Evolutionary conservation across 1,140 invertebrate species (phyloP).

Genomic region (Adelges cooleyi): DNA sequence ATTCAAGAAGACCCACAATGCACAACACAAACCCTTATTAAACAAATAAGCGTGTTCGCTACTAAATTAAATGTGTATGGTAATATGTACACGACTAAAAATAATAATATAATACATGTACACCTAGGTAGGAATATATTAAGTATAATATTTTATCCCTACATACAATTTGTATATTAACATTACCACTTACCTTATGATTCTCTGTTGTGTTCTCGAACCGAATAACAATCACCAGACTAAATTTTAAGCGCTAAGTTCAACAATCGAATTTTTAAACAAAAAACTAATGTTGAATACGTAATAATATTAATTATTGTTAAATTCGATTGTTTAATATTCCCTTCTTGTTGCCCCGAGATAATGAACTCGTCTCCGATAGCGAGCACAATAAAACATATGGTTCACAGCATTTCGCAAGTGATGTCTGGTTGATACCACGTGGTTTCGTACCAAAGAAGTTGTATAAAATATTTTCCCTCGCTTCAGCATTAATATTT

Average conservation of each 20-base stretch:
- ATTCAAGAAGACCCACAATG: not conserved
- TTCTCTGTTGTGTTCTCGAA: too few species aligned
- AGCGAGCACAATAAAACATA: constrained; percentile 24
- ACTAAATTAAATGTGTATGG: not conserved
- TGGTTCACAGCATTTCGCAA: not conserved
- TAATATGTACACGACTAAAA: too few species aligned
- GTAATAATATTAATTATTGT: not conserved
- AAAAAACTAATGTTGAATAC: not conserved
- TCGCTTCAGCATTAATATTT: not conserved
- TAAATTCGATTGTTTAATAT: constrained; percentile 12
- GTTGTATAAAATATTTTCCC: not conserved
- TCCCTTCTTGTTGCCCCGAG: constrained; percentile 16
- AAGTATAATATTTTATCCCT: not conserved
- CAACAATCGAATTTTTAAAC: not conserved
- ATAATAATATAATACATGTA: not conserved
- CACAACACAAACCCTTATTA: not conserved
- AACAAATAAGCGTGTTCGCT: not conserved
- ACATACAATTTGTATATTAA: not conserved
- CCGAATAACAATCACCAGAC: too few species aligned
- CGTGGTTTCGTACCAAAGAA: not conserved
- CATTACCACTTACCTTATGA: too few species aligned
- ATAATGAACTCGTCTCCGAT: constrained; percentile 20
- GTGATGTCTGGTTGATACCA: not conserved
- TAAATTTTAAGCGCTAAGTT: too few species aligned
- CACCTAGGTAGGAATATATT: not conserved